Conservation (phyloP, 2,113 vertebrate genomes). For the Pyrgilauda ruficollis region DNA sequence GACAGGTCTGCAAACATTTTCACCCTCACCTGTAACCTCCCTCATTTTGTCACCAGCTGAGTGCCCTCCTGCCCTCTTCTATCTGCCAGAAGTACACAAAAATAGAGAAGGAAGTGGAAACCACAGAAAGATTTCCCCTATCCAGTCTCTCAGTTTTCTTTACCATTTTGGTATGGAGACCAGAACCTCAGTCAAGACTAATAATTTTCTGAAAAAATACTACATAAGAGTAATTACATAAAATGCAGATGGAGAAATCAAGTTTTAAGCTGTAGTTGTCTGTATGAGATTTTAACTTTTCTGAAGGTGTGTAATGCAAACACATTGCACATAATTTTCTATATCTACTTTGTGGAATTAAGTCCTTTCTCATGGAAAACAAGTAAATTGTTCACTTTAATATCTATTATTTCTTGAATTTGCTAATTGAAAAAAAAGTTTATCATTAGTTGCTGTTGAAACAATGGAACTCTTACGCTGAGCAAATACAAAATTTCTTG, state of each 20-base stretch:
- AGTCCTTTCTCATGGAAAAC: not conserved
- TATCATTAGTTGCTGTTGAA: not conserved
- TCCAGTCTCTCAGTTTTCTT: not conserved
- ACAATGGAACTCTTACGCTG: not conserved
- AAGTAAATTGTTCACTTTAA: not conserved
- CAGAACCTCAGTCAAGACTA: not conserved
- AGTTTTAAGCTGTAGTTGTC: not conserved
- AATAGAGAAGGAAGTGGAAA: not conserved
- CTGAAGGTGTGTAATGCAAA: not conserved
- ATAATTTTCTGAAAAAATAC: not conserved
- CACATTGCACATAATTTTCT: not conserved
- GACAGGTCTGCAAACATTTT: not conserved
- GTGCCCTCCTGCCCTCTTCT: not conserved
- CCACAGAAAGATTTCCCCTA: not conserved
- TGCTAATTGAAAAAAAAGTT: not conserved
- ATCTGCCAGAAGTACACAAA: not conserved
- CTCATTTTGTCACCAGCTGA: not conserved
- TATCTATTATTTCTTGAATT: not conserved
- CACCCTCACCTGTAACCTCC: not conserved
- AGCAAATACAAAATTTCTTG: not conserved
- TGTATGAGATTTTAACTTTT: not conserved
- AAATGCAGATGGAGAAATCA: not conserved
- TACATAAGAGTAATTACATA: not conserved
- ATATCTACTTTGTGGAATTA: not conserved
- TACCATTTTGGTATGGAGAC: not conserved